These are phyloP conservation scores for Hemicentrotus pulcherrimus DNA, from an alignment of 35 echinoderm and acorn worm species.

Conservation along the genomic window DNA sequence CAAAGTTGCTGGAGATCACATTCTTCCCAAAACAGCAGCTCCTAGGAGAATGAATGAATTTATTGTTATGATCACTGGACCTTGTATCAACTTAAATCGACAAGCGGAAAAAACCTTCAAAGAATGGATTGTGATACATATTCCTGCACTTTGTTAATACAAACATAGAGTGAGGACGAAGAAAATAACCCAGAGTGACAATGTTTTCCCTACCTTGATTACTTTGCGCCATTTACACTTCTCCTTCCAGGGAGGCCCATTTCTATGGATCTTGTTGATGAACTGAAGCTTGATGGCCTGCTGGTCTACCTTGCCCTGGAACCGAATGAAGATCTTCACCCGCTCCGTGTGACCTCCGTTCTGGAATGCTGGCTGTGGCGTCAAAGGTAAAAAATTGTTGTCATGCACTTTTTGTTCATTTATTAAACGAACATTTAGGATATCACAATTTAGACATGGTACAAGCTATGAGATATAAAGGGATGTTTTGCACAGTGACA, in stretches of 20 bases:
- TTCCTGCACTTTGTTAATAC: too few relatives aligned
- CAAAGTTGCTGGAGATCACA: too few relatives aligned
- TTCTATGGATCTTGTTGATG: slow-evolving; percentile 82
- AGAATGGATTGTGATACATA: too few relatives aligned
- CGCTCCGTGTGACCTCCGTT: slow-evolving; percentile 68
- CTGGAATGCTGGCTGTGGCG: slow-evolving; percentile 71
- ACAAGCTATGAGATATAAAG: not conserved
- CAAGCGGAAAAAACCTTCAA: too few relatives aligned
- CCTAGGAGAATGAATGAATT: too few relatives aligned
- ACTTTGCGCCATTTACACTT: slow-evolving; percentile 26
- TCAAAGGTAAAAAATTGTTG: not conserved
- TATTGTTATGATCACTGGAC: too few relatives aligned
- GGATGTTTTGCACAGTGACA: too few relatives aligned
- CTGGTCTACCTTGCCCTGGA: slow-evolving; percentile 85
- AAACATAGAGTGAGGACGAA: too few relatives aligned
- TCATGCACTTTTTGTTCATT: not conserved
- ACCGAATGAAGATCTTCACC: slow-evolving; percentile 78
- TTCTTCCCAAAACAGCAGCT: too few relatives aligned
- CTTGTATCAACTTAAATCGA: too few relatives aligned
- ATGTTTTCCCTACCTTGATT: not conserved
- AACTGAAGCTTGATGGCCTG: slow-evolving; percentile 91
- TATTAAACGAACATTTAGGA: too few relatives aligned
- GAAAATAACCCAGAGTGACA: not conserved
- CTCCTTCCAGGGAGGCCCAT: slow-evolving; percentile 65
- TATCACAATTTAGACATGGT: not conserved